A percentile compares a stretch with the other conserved stretches of the same genome.
Evolutionary conservation across 2,888 invertebrate genomes (phyloP).

Genomic region (Alloscopus bannaensis): DNA sequence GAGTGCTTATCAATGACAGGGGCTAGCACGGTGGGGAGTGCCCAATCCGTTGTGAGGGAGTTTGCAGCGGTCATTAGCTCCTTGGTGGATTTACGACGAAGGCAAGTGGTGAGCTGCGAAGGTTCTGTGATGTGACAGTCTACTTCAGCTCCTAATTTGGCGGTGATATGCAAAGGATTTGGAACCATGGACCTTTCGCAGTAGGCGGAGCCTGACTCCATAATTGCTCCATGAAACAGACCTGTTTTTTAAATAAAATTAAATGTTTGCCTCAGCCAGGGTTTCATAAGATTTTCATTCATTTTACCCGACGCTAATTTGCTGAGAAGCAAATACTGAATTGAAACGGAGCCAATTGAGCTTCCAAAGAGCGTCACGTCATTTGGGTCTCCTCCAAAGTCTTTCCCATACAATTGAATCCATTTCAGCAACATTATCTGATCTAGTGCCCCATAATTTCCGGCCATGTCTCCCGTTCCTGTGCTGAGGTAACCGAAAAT

Average conservation of each 20-base stretch:
- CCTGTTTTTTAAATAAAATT: too few relatives aligned
- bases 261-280: too few relatives aligned
- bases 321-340: slow-evolving; percentile 53
- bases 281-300: too few relatives aligned
- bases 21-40: slow-evolving; percentile 35
- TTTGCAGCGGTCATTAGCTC: slow-evolving; percentile 53
- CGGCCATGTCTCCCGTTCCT: slow-evolving; percentile 54
- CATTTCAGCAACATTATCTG: slow-evolving; percentile 60
- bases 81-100: slow-evolving; percentile 20
- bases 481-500: slow-evolving; percentile 67
- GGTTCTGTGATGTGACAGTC: slow-evolving; percentile 33
- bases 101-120: slow-evolving; percentile 26
- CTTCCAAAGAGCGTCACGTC: slow-evolving; percentile 60
- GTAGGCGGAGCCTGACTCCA: slow-evolving; percentile 59
- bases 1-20: slow-evolving; percentile 49
- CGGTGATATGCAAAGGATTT: slow-evolving; percentile 55
- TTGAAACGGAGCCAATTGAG: slow-evolving; percentile 58
- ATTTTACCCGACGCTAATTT: slow-evolving; percentile 39
- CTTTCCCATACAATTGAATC: slow-evolving; percentile 52
- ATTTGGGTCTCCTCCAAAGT: slow-evolving; percentile 56
- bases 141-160: slow-evolving; percentile 34
- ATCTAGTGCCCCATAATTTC: slow-evolving; percentile 64
- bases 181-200: slow-evolving; percentile 60
- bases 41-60: slow-evolving; percentile 16
- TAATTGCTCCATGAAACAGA: slow-evolving; percentile 60